phyloP scores from a whole-genome alignment of 2,797 vertebrate genomes.

The Podarcis lilfordi region DNA sequence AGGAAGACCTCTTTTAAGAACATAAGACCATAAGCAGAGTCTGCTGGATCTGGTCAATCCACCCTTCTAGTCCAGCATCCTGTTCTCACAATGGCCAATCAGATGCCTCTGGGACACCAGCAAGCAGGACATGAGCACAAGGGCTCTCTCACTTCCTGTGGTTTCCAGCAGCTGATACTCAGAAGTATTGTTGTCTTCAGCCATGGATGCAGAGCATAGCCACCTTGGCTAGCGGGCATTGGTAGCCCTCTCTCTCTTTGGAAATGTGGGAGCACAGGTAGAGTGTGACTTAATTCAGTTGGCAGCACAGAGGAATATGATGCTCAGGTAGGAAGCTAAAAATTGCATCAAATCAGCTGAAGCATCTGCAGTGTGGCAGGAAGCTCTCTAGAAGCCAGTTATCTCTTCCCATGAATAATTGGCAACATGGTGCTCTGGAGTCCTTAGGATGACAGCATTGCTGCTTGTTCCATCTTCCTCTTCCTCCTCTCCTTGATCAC shows the following conservation, averaged over 20 bases:
- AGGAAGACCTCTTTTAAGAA: background rate
- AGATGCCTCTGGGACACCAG: no score
- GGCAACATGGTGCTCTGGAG: background rate
- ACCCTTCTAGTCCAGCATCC: no score
- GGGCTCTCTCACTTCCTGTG: no score
- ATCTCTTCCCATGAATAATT: background rate
- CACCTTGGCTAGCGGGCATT: no score
- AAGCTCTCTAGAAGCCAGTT: background rate
- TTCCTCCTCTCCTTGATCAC: constrained; percentile 56
- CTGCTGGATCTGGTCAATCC: no score
- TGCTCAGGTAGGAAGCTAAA: no score
- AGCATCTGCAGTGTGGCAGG: background rate
- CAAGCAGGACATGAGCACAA: no score
- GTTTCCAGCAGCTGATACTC: no score
- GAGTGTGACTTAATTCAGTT: background rate
- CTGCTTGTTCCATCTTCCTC: constrained; percentile 15
- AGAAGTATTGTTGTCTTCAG: background rate
- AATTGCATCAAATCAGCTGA: background rate
- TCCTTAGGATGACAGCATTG: background rate
- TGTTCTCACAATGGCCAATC: no score
- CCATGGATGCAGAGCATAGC: background rate
- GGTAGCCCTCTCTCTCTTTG: no score
- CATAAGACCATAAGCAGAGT: no score
- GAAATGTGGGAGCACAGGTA: background rate
- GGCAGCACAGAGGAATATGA: background rate